Conservation (phyloP, 2,888 invertebrate species). For the Chloroclysta siterata region DNA sequence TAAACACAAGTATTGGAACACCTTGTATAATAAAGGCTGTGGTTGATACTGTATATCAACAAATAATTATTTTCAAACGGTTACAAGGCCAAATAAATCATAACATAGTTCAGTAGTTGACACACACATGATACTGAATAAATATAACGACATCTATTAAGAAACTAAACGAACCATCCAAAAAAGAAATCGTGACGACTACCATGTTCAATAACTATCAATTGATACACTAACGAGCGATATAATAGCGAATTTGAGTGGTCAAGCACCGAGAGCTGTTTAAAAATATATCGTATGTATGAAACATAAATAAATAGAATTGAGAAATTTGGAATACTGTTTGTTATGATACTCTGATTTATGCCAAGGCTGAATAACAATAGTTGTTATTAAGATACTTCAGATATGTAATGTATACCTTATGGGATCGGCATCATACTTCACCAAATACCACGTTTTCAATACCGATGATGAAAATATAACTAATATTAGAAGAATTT, state of each 20-base stretch:
- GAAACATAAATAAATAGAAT: constrained; percentile 66
- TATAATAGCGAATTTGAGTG: constrained; percentile 61
- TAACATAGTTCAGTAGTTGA: constrained; percentile 50
- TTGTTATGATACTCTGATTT: constrained; percentile 51
- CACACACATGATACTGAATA: constrained; percentile 43
- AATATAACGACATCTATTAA: constrained; percentile 49
- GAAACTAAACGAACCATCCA: constrained; percentile 57
- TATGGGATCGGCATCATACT: constrained; percentile 44
- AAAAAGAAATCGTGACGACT: constrained; percentile 56
- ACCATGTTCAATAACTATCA: constrained; percentile 43
- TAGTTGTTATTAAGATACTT: constrained; percentile 68
- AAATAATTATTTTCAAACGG: constrained; percentile 34
- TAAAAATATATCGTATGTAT: constrained; percentile 60
- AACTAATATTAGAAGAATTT: constrained; percentile 32
- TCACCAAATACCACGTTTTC: constrained; percentile 42
- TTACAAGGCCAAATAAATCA: constrained; percentile 52
- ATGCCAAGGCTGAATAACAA: constrained; percentile 74
- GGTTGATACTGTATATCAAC: constrained; percentile 32
- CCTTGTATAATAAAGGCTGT: constrained; percentile 25
- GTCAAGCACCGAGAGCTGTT: constrained; percentile 56
- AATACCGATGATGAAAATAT: constrained; percentile 39
- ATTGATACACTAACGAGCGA: constrained; percentile 62
- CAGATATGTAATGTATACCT: constrained; percentile 48
- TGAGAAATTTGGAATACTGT: constrained; percentile 53
- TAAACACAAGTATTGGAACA: too few species aligned